Conservation (phyloP, 2,113 vertebrate genomes). For the Labeo catla region DNA sequence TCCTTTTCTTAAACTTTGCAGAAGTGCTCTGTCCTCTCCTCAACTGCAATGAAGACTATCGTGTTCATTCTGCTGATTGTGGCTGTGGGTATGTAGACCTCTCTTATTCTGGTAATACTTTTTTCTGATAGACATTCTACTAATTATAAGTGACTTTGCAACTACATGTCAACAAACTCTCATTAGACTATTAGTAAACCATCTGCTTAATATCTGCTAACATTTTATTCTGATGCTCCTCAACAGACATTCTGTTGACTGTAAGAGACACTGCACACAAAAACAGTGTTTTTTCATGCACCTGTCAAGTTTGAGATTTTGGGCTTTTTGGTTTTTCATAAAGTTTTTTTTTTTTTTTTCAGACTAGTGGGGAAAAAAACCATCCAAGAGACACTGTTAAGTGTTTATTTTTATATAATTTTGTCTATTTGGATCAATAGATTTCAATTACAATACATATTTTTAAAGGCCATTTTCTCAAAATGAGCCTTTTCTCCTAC, state of each 20-base stretch:
- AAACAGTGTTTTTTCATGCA: no score
- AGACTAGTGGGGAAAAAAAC: no score
- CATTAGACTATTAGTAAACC: neutral
- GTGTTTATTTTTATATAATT: no score
- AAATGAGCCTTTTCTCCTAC: no score
- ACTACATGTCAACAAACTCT: neutral
- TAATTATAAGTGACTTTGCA: neutral
- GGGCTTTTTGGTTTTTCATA: no score
- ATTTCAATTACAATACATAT: no score
- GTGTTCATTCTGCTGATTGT: neutral
- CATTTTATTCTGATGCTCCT: neutral
- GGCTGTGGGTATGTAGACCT: slow-evolving; percentile 6
- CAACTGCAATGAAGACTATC: neutral
- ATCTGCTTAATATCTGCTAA: neutral
- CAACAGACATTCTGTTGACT: neutral
- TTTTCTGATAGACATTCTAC: neutral
- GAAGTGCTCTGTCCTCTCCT: slow-evolving; percentile 6
- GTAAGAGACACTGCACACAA: no score
- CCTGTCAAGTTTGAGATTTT: no score
- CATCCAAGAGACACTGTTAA: no score
- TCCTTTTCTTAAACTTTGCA: neutral
- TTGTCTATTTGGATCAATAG: no score
- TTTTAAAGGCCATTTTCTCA: no score
- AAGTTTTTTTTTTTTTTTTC: no score
- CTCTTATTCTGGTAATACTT: neutral